Conservation (phyloP, 2,888 invertebrate species). For the Nephrotoma appendiculata region DNA sequence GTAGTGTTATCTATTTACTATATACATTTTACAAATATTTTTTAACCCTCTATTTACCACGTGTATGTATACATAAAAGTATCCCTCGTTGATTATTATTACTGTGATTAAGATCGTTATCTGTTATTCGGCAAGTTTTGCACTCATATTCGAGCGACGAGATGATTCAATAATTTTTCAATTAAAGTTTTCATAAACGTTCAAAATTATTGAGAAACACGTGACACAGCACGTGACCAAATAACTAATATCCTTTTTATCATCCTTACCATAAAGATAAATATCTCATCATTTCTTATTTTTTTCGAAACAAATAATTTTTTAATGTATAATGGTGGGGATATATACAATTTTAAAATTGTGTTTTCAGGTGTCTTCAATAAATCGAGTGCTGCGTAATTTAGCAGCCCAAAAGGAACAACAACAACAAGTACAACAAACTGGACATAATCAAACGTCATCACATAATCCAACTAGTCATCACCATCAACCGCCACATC, state of each 20-base stretch:
- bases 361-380: constrained; percentile 74
- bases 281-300: background rate
- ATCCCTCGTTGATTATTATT: background rate
- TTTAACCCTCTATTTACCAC: background rate
- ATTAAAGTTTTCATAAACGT: background rate
- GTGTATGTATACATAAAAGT: background rate
- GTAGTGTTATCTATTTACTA: background rate
- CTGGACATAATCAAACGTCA: constrained; percentile 57
- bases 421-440: constrained; percentile 29
- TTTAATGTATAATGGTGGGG: background rate
- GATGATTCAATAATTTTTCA: constrained; percentile 1
- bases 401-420: constrained; percentile 94
- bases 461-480: constrained; percentile 24
- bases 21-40: background rate
- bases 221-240: background rate
- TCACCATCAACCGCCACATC: constrained; percentile 21
- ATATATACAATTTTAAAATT: constrained; percentile 12
- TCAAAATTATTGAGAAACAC: background rate
- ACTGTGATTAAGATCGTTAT: background rate
- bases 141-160: background rate
- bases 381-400: constrained; percentile 93
- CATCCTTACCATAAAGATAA: background rate
- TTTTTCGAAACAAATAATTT: background rate
- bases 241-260: constrained; percentile 15
- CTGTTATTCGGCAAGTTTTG: background rate